Conservation (phyloP, 1,140 invertebrate species). For the Drosophila repletoides region DNA sequence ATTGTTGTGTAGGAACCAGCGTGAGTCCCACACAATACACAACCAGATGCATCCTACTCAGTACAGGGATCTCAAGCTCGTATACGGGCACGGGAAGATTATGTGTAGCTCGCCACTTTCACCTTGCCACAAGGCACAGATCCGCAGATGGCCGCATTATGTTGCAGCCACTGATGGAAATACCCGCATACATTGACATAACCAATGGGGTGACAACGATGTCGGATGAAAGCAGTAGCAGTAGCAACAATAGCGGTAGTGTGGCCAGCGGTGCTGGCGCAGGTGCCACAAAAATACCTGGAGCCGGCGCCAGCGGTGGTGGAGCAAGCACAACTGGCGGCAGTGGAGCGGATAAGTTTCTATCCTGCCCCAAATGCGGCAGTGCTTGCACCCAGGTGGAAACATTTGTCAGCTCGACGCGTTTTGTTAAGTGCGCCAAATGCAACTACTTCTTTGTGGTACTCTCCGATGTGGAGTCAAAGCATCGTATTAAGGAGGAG, state of each 20-base stretch:
- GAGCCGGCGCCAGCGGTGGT: conserved; percentile 24
- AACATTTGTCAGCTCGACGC: conserved; percentile 97
- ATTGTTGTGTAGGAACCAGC: conserved; percentile 32
- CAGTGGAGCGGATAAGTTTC: conserved; percentile 83
- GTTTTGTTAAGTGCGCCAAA: conserved; percentile 99
- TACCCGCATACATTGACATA: conserved; percentile 67
- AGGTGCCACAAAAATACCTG: conserved; percentile 24
- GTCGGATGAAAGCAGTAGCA: conserved; percentile 30
- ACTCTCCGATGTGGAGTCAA: conserved; percentile 94
- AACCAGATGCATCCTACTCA: conserved; percentile 52
- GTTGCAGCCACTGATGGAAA: conserved; percentile 46
- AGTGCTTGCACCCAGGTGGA: conserved; percentile 98
- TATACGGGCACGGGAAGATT: background rate
- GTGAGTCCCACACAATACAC: conserved; percentile 42
- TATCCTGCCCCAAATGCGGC: conserved; percentile 96
- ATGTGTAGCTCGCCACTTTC: conserved; percentile 35
- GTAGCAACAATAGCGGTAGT: background rate
- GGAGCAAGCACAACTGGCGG: conserved; percentile 48
- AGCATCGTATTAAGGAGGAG: conserved; percentile 90
- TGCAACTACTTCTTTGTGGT: conserved; percentile 99
- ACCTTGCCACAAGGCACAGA: conserved; percentile 44
- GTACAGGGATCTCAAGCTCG: too few species aligned
- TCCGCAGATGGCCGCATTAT: conserved; percentile 28
- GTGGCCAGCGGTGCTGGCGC: conserved; percentile 17
- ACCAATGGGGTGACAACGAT: conserved; percentile 49